Evolutionary conservation across 2,113 vertebrate genomes (phyloP).

Genomic region (Nycticryphes semicollaris): DNA sequence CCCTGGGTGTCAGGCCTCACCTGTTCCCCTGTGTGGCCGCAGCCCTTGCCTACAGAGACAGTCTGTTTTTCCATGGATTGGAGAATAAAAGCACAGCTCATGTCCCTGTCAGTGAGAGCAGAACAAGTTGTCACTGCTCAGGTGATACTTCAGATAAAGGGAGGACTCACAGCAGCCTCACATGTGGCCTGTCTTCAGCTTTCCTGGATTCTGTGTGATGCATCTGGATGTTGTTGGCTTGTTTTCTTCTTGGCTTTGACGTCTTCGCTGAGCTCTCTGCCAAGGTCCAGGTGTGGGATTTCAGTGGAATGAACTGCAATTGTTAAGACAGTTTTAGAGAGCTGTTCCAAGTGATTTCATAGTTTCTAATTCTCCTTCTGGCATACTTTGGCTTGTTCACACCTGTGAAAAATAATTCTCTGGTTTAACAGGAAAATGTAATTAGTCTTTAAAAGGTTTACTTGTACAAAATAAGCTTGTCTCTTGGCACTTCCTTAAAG

Average conservation of each 20-base stretch:
- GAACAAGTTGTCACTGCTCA: neutral
- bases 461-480: neutral
- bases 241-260: neutral
- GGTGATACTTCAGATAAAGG: neutral
- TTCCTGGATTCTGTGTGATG: neutral
- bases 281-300: neutral
- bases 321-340: neutral
- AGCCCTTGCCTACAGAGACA: accelerated
- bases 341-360: neutral
- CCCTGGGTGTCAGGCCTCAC: neutral
- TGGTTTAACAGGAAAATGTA: constrained; percentile 11
- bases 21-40: neutral
- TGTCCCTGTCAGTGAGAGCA: neutral
- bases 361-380: neutral
- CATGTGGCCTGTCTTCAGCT: neutral
- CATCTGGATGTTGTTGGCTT: neutral
- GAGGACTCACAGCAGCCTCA: neutral
- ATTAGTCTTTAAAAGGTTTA: constrained; percentile 3
- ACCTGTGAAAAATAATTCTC: neutral
- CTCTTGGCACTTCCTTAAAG: neutral
- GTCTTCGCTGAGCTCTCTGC: neutral
- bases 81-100: neutral
- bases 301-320: neutral
- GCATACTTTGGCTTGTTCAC: neutral
- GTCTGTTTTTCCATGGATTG: neutral